Conservation (phyloP, 1,140 invertebrate genomes). For the Brachionus asplanchnoidis region DNA sequence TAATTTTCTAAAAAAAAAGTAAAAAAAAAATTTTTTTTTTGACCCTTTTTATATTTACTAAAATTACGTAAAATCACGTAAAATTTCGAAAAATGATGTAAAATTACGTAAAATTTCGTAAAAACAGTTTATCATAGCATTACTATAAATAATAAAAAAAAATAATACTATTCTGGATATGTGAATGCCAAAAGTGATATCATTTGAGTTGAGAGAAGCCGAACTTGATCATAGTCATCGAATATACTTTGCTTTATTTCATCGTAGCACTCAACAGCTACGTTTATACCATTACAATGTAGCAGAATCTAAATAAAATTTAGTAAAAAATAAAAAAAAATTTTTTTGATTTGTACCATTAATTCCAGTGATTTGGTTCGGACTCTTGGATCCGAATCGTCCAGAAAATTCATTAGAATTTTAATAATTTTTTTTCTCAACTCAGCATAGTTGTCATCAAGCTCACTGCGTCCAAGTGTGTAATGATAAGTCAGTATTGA, state of each 20-base stretch:
- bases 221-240: slow-evolving; percentile 90
- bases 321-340: neutral
- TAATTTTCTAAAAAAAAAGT: too few species aligned
- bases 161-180: slow-evolving; percentile 82
- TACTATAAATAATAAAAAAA: too few species aligned
- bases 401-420: slow-evolving; percentile 47
- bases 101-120: too few species aligned
- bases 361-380: slow-evolving; percentile 77
- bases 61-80: too few species aligned
- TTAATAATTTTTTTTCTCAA: slow-evolving; percentile 41
- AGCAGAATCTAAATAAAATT: slow-evolving; percentile 59
- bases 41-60: too few species aligned
- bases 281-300: slow-evolving; percentile 71
- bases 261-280: slow-evolving; percentile 73
- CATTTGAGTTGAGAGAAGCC: slow-evolving; percentile 75
- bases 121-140: too few species aligned
- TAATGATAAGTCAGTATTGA: slow-evolving; percentile 62
- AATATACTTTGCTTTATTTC: slow-evolving; percentile 74
- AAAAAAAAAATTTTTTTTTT: too few species aligned
- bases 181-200: slow-evolving; percentile 77
- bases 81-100: too few species aligned
- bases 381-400: slow-evolving; percentile 78
- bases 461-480: slow-evolving; percentile 45
- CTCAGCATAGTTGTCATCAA: slow-evolving; percentile 42
- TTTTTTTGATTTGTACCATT: slow-evolving; percentile 62